Base-by-base conservation (phyloP, 2,797 vertebrate species). In the Lepus oiostolus region DNA sequence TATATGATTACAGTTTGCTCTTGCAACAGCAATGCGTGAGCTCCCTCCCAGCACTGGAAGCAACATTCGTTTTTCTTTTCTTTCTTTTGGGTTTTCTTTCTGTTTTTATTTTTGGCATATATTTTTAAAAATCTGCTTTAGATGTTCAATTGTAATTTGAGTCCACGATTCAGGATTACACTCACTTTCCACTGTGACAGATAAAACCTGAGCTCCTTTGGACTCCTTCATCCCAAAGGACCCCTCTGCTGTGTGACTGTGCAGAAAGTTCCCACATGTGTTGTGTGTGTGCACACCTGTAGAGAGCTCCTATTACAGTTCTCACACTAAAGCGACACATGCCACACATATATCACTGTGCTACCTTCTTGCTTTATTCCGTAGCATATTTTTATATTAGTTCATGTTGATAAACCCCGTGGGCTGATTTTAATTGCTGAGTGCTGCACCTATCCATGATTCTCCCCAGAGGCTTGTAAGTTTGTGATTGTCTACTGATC, bases 31-130 rank as follows among this genome's bases (percentile, higher is more conserved):
- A 3, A 8, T 26, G 9, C 21, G 28, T 42, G 38, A 63, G 32
- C 70, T 86, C 13, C 68, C 54, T 79, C 52, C 65, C 0, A 10
- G 50, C 7, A 5, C 38, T 67, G 9, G 72, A 22, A 88, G 17
- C 5, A 30, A 58, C 92, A n/a, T 42, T 0, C 0, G 7, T 65
- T 70, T 88, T 77, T 19, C 32, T 21, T 65, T 19, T 72, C 76
- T 50, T 8, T 21, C 77, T 81, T 86, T 17, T 58, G 4, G 16
- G 17, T 58, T 58, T 16, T 58, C 32, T 28, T 85, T 87, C 88
- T 92, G 19, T 63, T 85, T 96, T 89, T 58, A 80, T 30, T 90
- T 94, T 81, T 71, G 32, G 26, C 52, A 50, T 82, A 77, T 2
- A 52, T 86, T 84, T 90, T 30, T 85, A 68, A 86, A 83, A 65